Evolutionary conservation across 2,888 invertebrate genomes (phyloP).

Genomic region (Thyatira batis): DNA sequence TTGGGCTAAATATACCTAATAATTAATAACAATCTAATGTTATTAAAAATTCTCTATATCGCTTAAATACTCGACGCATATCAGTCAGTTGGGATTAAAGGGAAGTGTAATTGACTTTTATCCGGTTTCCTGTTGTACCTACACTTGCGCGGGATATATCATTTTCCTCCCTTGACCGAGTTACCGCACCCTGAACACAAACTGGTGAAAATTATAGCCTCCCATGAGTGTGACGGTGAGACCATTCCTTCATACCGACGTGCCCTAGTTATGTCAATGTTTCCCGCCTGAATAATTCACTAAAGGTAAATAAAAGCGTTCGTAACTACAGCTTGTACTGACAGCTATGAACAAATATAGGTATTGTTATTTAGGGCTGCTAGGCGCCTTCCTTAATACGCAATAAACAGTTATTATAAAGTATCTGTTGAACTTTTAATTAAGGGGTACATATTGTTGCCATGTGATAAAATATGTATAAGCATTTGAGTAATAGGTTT

Average conservation of each 20-base stretch:
- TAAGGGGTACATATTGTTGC: no score
- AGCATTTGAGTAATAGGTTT: no score
- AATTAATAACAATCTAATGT: no score
- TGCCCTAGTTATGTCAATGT: constrained; percentile 17
- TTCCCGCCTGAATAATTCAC: constrained; percentile 1
- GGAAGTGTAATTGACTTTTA: no score
- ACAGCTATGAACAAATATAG: not conserved
- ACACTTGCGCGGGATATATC: not conserved
- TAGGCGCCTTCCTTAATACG: not conserved
- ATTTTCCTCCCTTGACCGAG: constrained; percentile 26
- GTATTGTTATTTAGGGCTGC: not conserved
- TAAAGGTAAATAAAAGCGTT: not conserved
- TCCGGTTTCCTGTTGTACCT: not conserved
- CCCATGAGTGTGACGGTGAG: constrained; percentile 9
- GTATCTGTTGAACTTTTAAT: no score
- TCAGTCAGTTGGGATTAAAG: no score
- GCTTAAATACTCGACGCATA: no score
- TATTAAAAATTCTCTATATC: no score
- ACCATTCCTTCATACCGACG: constrained; percentile 11
- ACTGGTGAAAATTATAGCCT: constrained; percentile 17
- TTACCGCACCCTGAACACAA: constrained; percentile 20
- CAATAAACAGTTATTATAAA: not conserved
- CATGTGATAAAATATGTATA: no score
- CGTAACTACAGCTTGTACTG: not conserved
- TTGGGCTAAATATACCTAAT: no score